Percentiles rank a stretch among this genome's conserved stretches.
phyloP scores from a whole-genome alignment of 2,797 vertebrate species.

The Amblyraja radiata region DNA sequence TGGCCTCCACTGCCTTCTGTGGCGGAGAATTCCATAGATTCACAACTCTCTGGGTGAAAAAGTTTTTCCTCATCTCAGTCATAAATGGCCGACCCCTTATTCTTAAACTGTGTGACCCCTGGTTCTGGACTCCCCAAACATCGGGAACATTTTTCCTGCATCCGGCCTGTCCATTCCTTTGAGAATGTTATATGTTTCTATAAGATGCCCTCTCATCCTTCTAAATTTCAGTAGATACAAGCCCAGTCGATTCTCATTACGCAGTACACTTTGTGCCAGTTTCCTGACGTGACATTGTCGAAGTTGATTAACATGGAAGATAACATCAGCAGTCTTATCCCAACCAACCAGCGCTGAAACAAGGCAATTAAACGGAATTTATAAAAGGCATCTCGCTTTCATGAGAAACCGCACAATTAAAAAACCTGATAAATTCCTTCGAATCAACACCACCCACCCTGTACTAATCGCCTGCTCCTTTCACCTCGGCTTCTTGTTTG shows the following conservation, averaged over 20 bases:
- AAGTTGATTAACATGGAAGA: not conserved
- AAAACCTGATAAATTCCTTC: not conserved
- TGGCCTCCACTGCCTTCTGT: too few relatives aligned
- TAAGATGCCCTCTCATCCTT: too few relatives aligned
- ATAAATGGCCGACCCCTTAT: too few relatives aligned
- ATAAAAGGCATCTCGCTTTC: too few relatives aligned
- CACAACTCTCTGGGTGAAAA: too few relatives aligned
- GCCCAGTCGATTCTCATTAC: not conserved
- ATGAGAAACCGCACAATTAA: not conserved
- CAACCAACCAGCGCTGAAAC: not conserved
- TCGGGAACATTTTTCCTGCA: too few relatives aligned
- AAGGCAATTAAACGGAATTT: not conserved
- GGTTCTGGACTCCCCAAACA: too few relatives aligned
- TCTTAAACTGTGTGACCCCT: too few relatives aligned
- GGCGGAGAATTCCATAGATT: too few relatives aligned
- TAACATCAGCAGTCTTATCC: not conserved
- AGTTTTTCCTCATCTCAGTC: too few relatives aligned
- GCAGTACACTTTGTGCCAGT: not conserved
- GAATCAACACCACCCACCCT: not conserved
- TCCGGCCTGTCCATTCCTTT: too few relatives aligned
- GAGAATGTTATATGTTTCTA: too few relatives aligned
- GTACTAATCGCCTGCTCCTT: not conserved
- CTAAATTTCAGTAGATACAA: not conserved
- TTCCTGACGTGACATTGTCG: not conserved
- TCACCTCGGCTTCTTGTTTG: not conserved